Evolutionary conservation across 2,113 vertebrate species (phyloP).

Genomic region (Mesocricetus auratus): DNA sequence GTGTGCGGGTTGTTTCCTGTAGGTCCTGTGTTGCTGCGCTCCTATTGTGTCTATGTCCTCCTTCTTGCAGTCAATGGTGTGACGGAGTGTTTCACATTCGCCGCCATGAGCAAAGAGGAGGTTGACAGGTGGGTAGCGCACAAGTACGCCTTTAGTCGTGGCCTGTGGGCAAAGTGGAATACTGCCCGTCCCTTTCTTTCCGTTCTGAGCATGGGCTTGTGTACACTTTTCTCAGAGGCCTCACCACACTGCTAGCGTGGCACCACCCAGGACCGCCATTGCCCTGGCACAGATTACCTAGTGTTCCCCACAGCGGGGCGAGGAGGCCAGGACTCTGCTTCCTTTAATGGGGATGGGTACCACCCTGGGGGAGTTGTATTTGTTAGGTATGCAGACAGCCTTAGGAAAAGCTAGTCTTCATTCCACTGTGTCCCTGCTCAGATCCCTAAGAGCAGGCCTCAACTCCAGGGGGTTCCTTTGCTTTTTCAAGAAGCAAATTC

Average conservation of each 20-base stretch:
- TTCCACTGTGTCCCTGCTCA: neutral
- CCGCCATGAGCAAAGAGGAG: slow-evolving; percentile 96
- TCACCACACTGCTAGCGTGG: neutral
- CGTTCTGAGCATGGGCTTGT: neutral
- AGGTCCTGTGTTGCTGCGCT: slow-evolving; percentile 94
- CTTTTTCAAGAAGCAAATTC: neutral
- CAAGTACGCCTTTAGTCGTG: neutral
- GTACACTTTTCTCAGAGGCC: neutral
- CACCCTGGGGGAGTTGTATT: neutral
- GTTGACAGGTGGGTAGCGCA: slow-evolving; percentile 92
- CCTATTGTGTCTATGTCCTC: slow-evolving; percentile 95
- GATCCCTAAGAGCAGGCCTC: neutral
- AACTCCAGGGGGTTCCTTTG: neutral
- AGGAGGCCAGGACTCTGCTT: neutral
- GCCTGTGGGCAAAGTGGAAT: neutral
- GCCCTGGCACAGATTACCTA: neutral
- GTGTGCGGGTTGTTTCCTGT: slow-evolving; percentile 57
- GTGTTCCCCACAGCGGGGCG: neutral
- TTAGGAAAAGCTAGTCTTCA: neutral
- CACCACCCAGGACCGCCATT: neutral
- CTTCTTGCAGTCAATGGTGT: slow-evolving; percentile 96
- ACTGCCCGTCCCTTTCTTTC: neutral
- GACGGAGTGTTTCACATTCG: slow-evolving; percentile 97
- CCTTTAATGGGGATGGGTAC: neutral
- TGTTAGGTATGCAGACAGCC: neutral